Evolutionary conservation across 2,113 vertebrate species (phyloP).

Genomic region (Pholis gunnellus): DNA sequence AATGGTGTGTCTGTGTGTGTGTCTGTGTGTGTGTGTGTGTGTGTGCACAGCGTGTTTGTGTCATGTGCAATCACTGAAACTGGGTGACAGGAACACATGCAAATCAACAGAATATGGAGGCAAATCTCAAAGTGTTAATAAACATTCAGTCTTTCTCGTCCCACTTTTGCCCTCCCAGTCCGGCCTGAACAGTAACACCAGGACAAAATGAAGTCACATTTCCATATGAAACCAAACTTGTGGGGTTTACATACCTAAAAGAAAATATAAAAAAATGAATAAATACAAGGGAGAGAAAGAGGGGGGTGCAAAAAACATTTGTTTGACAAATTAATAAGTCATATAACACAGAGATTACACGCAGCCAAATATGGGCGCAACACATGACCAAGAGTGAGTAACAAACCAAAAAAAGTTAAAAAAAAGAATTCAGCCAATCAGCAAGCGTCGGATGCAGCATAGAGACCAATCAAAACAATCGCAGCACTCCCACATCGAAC

Average conservation of each 20-base stretch:
- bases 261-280: constrained; percentile 46
- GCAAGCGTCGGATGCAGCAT: constrained; percentile 85
- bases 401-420: constrained; percentile 64
- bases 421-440: constrained; percentile 81
- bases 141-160: constrained; percentile 62
- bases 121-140: constrained; percentile 69
- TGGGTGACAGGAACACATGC: constrained; percentile 71
- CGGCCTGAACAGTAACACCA: constrained; percentile 49
- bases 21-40: not conserved
- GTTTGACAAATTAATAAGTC: constrained; percentile 76
- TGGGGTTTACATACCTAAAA: constrained; percentile 81
- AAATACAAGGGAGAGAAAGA: constrained; percentile 72
- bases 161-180: constrained; percentile 64
- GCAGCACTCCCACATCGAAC: constrained; percentile 83
- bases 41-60: constrained; percentile 21
- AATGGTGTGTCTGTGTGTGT: not conserved
- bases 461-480: constrained; percentile 84
- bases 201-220: constrained; percentile 63
- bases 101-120: constrained; percentile 72
- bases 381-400: constrained; percentile 83
- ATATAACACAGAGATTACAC: constrained; percentile 81
- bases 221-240: constrained; percentile 82
- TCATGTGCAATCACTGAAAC: constrained; percentile 47
- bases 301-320: constrained; percentile 80
- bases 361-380: constrained; percentile 84